Evolutionary conservation across 2,113 vertebrate genomes (phyloP).

Genomic region (Xiphias gladius): DNA sequence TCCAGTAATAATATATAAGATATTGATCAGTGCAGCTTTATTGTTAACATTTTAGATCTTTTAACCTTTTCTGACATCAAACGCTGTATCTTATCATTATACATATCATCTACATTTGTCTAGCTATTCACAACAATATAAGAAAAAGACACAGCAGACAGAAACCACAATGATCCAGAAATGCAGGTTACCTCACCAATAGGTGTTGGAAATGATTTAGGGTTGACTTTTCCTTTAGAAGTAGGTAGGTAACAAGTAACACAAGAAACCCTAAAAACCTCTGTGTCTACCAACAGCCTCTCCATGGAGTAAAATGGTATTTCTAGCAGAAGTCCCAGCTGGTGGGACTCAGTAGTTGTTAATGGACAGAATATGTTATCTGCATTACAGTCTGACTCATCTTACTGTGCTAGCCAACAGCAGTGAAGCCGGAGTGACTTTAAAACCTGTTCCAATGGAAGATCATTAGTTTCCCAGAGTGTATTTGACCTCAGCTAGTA

Average conservation of each 20-base stretch:
- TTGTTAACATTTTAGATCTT: not conserved
- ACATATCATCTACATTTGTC: slow-evolving; percentile 20
- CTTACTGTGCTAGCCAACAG: slow-evolving; percentile 15
- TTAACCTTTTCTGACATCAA: not conserved
- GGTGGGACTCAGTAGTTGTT: slow-evolving; percentile 1
- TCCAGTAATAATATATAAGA: not conserved
- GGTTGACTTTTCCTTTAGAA: slow-evolving; percentile 2
- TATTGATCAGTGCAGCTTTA: slow-evolving; percentile 9
- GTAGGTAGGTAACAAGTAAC: not conserved
- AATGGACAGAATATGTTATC: slow-evolving; percentile 22
- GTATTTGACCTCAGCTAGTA: slow-evolving; percentile 22
- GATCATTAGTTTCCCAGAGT: slow-evolving; percentile 10
- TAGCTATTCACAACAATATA: not conserved
- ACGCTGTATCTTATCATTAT: slow-evolving; percentile 1
- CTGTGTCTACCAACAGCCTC: not conserved
- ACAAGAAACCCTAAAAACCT: not conserved
- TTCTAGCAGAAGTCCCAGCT: slow-evolving; percentile 26
- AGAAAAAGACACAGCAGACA: not conserved
- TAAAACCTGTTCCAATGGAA: slow-evolving; percentile 14
- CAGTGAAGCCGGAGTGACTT: not conserved
- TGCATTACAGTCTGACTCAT: slow-evolving; percentile 36
- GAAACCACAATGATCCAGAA: not conserved
- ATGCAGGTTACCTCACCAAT: not conserved
- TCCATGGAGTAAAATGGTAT: slow-evolving; percentile 5
- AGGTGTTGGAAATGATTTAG: not conserved